Base-by-base conservation (phyloP, 2,888 invertebrate species). In the Hololepta plana region DNA sequence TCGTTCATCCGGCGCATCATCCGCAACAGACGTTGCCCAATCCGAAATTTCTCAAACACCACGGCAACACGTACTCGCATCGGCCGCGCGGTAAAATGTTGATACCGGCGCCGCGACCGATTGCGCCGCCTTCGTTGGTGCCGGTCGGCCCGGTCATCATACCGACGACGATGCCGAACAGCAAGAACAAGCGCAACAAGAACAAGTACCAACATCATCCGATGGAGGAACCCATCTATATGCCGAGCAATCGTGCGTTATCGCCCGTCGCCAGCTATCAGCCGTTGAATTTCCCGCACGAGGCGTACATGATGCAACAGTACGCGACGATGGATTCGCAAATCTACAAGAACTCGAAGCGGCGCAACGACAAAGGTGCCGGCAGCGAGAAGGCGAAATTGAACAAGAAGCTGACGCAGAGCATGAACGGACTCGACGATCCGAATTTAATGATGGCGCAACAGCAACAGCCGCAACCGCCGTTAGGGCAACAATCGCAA, bases 341-440 rank as follows among this genome's bases (percentile, higher is more conserved):
- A 12, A 30, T 23, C 13, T 27, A 22, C 15, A 27, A 17, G 28
- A 9, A 22, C 23, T 9, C 31, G 28, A 15, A 15, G 2, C 26
- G 16, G 1, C 15, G 2, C 17, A 43, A 47, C 22, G 59, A 57
- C 35, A 57, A 55, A 31, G 49, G n/a, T n/a, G n/a, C n/a, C n/a
- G n/a, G 2, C 17, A 43, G 47, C 22, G 59, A 57, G 35, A 57
- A 55, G 31, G 49, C 47, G 25, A 60, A 61, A 45, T 47, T 63
- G 33, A 64, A 51, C 40, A 58, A 63, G 34, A 64, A 74, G 45
- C 54, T 75, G 42, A 70, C 75, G 5, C 72, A 74, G 24, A 74
- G 74, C 35, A 72, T 67, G 36, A 73, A 72, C 27, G 64, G 64
- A 0, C 48, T 75, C 27, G 73, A 72, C 38, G 54, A 55, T 39